Evolutionary conservation across 2,888 invertebrate species (phyloP).

Genomic region (Lepetodrilus schrolli): DNA sequence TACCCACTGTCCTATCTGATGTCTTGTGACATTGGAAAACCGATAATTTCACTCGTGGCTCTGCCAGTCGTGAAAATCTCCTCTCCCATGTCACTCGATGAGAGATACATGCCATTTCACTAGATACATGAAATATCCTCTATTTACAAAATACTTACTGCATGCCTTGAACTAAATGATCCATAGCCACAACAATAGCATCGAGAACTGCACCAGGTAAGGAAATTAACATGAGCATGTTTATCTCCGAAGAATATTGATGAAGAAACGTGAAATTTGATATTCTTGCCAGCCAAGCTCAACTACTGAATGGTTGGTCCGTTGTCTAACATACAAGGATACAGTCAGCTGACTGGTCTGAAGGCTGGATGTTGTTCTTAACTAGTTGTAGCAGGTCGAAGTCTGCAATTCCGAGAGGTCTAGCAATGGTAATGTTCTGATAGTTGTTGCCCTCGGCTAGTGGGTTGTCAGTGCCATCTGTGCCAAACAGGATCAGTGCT

Average conservation of each 20-base stretch:
- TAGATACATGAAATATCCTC: too few species aligned
- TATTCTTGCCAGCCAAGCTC: background rate
- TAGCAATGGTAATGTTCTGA: constrained; percentile 79
- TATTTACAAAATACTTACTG: too few species aligned
- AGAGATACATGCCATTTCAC: too few species aligned
- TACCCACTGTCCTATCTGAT: too few species aligned
- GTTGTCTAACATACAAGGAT: constrained; percentile 71
- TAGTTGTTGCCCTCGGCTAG: constrained; percentile 76
- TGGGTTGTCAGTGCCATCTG: constrained; percentile 78
- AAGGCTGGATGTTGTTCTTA: constrained; percentile 71
- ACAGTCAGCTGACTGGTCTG: constrained; percentile 80
- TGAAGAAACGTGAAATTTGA: background rate
- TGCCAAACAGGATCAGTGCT: constrained; percentile 81
- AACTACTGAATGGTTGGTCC: background rate
- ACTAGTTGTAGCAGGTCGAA: constrained; percentile 80
- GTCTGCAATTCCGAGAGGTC: constrained; percentile 78
- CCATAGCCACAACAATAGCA: constrained; percentile 75
- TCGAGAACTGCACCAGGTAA: constrained; percentile 70
- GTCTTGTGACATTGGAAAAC: too few species aligned
- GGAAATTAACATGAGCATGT: too few species aligned
- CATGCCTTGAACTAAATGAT: constrained; percentile 70
- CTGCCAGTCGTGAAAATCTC: too few species aligned
- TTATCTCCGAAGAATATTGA: too few species aligned
- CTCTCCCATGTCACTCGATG: too few species aligned
- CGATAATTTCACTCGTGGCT: too few species aligned